Percentiles rank a stretch among this genome's conserved stretches.
phyloP scores from a whole-genome alignment of 2,113 vertebrate genomes.

The Stigmatopora nigra region DNA sequence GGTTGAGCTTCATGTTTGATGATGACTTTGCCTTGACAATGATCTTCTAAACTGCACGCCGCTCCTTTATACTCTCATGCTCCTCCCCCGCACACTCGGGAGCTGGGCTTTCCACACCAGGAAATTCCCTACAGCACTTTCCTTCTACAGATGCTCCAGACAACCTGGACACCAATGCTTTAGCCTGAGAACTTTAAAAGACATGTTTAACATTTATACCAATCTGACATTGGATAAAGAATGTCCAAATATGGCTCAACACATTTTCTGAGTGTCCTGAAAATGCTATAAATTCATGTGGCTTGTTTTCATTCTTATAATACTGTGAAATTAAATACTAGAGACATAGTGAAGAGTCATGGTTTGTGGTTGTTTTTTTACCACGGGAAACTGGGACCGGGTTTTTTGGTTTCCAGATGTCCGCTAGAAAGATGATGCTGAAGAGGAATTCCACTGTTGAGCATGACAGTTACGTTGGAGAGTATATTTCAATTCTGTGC shows the following conservation, averaged over 20 bases:
- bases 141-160: constrained; percentile 13
- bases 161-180: not conserved
- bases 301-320: not conserved
- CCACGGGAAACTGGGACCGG: not conserved
- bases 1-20: constrained; percentile 45
- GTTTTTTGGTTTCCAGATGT: constrained; percentile 1
- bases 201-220: constrained; percentile 6
- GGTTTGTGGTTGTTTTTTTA: constrained; percentile 1
- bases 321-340: not conserved
- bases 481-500: too few species aligned
- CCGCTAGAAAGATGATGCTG: constrained; percentile 1
- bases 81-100: constrained; percentile 36
- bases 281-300: not conserved
- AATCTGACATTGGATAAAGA: not conserved
- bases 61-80: constrained; percentile 40
- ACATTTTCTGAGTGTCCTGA: not conserved
- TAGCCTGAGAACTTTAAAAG: not conserved
- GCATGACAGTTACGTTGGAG: not conserved
- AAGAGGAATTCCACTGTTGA: not conserved
- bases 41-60: constrained; percentile 24
- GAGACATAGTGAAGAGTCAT: not conserved
- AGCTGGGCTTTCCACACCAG: constrained; percentile 52
- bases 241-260: not conserved
- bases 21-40: constrained; percentile 18
- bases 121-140: constrained; percentile 51